Percentiles rank a stretch among this genome's conserved stretches.
phyloP scores from a whole-genome alignment of 2,797 vertebrate species.

The Geotria australis region DNA sequence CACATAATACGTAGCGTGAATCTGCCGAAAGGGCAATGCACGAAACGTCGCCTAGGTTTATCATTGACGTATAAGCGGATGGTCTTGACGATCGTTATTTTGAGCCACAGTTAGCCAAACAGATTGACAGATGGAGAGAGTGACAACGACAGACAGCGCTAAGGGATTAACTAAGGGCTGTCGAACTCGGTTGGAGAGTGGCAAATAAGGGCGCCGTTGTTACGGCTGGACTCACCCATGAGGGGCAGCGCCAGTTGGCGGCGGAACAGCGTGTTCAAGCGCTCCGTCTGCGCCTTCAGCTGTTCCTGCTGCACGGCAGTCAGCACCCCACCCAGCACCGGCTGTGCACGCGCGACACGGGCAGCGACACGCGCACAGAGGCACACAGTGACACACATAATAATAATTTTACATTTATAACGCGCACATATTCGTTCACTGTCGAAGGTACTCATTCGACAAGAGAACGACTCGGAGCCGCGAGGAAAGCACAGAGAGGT shows the following conservation, averaged over 20 bases:
- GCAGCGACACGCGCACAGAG: too few species aligned
- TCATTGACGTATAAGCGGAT: too few species aligned
- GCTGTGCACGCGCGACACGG: slow-evolving; percentile 14
- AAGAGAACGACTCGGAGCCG: too few species aligned
- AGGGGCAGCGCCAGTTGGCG: slow-evolving; percentile 66
- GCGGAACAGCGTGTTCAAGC: slow-evolving; percentile 56
- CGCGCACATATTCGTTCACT: too few species aligned
- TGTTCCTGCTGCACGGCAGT: slow-evolving; percentile 42
- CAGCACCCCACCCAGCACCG: slow-evolving; percentile 36
- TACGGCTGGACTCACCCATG: slow-evolving; percentile 25
- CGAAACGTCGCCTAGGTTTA: too few species aligned
- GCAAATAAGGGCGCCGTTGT: background rate
- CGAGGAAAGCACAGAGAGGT: too few species aligned
- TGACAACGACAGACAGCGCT: slow-evolving; percentile 4
- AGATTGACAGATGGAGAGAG: background rate
- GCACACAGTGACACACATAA: too few species aligned
- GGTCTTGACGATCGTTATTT: background rate
- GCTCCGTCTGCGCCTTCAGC: slow-evolving; percentile 42
- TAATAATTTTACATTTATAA: too few species aligned
- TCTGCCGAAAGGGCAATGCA: too few species aligned
- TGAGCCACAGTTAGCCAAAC: background rate
- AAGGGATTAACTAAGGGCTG: background rate
- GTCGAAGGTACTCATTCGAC: too few species aligned
- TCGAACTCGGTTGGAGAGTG: background rate
- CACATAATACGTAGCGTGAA: too few species aligned